Evolutionary conservation across 2,888 invertebrate species (phyloP), one percentile per base, ranked within the genome.

Genomic region (Acleris emargana): DNA sequence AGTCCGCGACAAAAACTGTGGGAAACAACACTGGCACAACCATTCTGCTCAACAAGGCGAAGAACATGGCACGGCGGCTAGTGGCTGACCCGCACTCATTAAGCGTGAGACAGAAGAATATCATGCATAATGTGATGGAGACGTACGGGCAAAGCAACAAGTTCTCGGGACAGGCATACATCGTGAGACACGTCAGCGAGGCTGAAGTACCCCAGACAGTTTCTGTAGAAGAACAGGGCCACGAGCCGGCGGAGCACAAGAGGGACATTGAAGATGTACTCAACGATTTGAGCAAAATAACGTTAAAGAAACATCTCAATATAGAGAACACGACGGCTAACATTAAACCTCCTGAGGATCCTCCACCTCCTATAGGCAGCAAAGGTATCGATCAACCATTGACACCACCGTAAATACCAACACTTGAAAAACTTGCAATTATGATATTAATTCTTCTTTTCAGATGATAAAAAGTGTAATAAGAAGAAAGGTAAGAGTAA

Each of bases 91-190:
- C 91, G 0, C 88, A 91, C 67, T 75, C 88, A 0, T 87, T 91
- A 68, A 84, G 79, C 68, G 81, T 89, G n/a, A 78, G 87, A 60
- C 87, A 87, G 13, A 91, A 91, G 72, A 89, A 82, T 54, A 89
- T 92, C 63, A 92, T 92, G 92, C 91, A 91, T 58, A 91, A 92
- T 58, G 91, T 92, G 0, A 90, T 92, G 89, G 91, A 92, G 72
- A 91, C 92, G 0, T 92, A 91, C 64, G 92, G 92, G 0, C 86
- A 81, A 47, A 74, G 67, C 58, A 81, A 81, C 55, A 90, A 87
- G 72, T 84, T 76, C 54, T 57, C 73, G 0, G 85, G 79, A 5
- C 83, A 81, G 58, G 89, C 92, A 3, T 91, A 86, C 58, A 83
- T 92, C 4, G 91, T 91, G 2, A 76, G 84, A 49, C 91, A 91